A percentile compares a stretch with the other conserved stretches of the same genome.
Conservation (phyloP, 2,888 invertebrate species). For the Stratiomys singularior region DNA sequence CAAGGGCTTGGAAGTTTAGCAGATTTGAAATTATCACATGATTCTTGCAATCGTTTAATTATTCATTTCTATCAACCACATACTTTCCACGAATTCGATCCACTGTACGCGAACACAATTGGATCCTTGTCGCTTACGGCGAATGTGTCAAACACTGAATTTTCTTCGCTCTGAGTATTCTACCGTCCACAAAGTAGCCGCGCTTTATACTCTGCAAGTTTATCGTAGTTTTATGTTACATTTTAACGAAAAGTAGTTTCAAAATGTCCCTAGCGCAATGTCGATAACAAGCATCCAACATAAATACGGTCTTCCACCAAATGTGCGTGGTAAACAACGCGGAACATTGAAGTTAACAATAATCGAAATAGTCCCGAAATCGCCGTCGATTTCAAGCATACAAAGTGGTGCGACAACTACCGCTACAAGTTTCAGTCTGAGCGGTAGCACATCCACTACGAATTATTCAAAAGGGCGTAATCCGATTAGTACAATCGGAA, state of each 20-base stretch:
- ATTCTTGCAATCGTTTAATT: no score
- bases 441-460: background rate
- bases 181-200: background rate
- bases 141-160: background rate
- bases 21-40: no score
- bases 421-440: background rate
- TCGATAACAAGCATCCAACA: background rate
- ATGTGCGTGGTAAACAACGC: slow-evolving; percentile 53
- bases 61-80: no score
- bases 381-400: background rate
- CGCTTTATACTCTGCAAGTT: background rate
- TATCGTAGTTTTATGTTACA: background rate
- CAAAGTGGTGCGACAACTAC: background rate
- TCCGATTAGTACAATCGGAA: slow-evolving; percentile 43
- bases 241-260: background rate
- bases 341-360: slow-evolving; percentile 56
- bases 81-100: no score
- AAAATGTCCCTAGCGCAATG: slow-evolving; percentile 22
- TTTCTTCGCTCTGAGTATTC: no score
- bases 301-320: slow-evolving; percentile 48
- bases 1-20: no score
- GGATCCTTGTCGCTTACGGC: no score
- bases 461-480: background rate
- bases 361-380: slow-evolving; percentile 8
- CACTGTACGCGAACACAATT: no score